Base-by-base conservation (phyloP, 2,888 invertebrate genomes). In the Drosophila pegasa region DNA sequence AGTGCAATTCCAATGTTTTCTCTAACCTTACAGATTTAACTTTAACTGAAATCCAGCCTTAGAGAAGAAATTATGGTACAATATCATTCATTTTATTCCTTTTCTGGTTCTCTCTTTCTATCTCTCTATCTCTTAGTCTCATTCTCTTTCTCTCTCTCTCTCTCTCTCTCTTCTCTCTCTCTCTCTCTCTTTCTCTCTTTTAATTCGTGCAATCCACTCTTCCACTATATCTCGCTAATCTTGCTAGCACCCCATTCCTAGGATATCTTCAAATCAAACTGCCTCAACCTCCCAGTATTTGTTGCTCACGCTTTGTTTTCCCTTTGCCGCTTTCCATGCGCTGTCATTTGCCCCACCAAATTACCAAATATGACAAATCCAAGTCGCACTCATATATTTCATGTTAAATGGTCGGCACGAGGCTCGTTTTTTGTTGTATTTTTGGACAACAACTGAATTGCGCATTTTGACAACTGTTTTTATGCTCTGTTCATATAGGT, bases 311-410 rank as follows among this genome's bases (percentile, higher is more conserved):
- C 3, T 27, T 45, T 45, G 16, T 45, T 45, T 29, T 45, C 45
- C 29, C 16, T 29, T 45, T 45, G 8, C 27, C 16, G n/a, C 27
- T 33, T 41, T 20, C 38, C 14, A 35, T n/a, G 33, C 27, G n/a
- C 27, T 27, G 45, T 16, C 16, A 45, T 45, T 45, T 18, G 3
- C 45, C 12, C 6, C 16, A 29, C 27, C 20, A 31, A 43, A 75
- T 70, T 64, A 33, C 55, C 37, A 45, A 75, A 70, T 60, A 48
- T 75, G 71, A 71, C 57, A 71, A 75, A 57, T 45, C 35, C 40
- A 56, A 65, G 40, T 33, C 56, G 40, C 52, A 65, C 40, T 71
- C 73, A 60, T 57, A 65, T 65, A 71, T 60, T 50, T 60, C 56
- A 16, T 50, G 60, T 27, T 50, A 60, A 75, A 60, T 74, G 69